Evolutionary conservation across 2,797 vertebrate species (phyloP), one percentile per base, ranked within the genome.

Genomic region (Ctenochaetus hawaiiensis): DNA sequence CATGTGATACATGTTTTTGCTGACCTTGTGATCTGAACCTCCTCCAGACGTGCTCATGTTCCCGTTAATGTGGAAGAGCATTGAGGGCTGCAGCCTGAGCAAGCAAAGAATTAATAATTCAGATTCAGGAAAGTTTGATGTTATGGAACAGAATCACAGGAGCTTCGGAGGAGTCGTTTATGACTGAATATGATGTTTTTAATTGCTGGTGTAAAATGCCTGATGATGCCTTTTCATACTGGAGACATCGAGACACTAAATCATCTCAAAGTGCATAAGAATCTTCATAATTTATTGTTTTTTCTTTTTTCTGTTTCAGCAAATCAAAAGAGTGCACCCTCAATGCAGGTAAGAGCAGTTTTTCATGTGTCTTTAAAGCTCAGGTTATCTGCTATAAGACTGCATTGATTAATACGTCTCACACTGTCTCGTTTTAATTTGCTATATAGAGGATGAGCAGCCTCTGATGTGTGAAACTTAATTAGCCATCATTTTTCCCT

Each of bases 241-340:
- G 26, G 26, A 30, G 26, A 30, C 39, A 39, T 1, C 8, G 8
- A 39, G 39, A 39, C 39, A 16, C 26, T 30, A 3, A 56, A 14
- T 45, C 13, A 3, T 51, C 8, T 16, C 4, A 14, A 5, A 18
- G 9, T 61, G 44, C 48, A 56, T 1, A 23, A 51, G 1, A 43
- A 20, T 8, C 8, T 37, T 74, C 22, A 63, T 7, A 20, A 63
- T 7, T 59, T 0, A 54, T 53, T 60, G 0, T 39, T 49, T 11
- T 49, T 64, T 26, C 9, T 72, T 76, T 57, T 80, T 72, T 89
- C 71, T 83, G 18, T 94, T 94, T 74, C 93, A 98, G 97, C 87
- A 97, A 97, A 95, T 94, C 96, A 87, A 97, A 97, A 94, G 97
- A 98, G 92, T 95, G 95, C 80, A 92, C 93, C 78, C 90, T 96